phyloP scores from a whole-genome alignment of 2,888 invertebrate genomes.

The Heliconius charithonia region DNA sequence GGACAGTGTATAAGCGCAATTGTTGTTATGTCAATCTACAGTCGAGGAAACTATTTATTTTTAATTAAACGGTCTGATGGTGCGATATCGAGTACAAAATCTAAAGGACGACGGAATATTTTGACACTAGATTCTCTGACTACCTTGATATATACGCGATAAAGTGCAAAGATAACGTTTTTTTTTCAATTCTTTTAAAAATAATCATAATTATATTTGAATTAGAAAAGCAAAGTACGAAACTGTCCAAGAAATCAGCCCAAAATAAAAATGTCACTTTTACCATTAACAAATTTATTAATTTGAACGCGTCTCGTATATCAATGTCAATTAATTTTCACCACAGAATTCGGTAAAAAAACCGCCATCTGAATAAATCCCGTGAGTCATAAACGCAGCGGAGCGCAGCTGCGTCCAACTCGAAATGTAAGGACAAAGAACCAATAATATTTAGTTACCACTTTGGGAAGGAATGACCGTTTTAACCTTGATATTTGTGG shows the following conservation, averaged over 20 bases:
- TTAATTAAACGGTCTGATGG: no score
- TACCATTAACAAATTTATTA: not conserved
- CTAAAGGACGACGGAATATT: no score
- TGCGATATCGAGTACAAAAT: no score
- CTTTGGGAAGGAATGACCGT: conserved; percentile 2
- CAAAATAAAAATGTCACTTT: not conserved
- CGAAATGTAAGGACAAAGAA: conserved; percentile 52
- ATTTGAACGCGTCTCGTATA: conserved; percentile 14
- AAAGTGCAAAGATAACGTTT: no score
- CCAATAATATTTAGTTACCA: conserved; percentile 45
- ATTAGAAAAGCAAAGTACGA: not conserved
- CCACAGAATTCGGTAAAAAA: conserved; percentile 20
- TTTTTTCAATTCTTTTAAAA: no score
- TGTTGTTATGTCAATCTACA: no score
- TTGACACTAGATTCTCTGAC: no score
- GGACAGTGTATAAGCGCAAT: no score
- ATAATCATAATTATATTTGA: not conserved
- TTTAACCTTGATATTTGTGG: not conserved
- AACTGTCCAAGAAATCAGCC: not conserved
- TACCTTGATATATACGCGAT: no score
- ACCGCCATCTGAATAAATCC: conserved; percentile 32
- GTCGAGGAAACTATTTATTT: no score
- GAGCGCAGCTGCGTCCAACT: conserved; percentile 47
- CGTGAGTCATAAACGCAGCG: conserved; percentile 42
- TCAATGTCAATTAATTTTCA: conserved; percentile 38